phyloP scores from a whole-genome alignment of 2,113 vertebrate genomes.

The Xiphophorus couchianus region DNA sequence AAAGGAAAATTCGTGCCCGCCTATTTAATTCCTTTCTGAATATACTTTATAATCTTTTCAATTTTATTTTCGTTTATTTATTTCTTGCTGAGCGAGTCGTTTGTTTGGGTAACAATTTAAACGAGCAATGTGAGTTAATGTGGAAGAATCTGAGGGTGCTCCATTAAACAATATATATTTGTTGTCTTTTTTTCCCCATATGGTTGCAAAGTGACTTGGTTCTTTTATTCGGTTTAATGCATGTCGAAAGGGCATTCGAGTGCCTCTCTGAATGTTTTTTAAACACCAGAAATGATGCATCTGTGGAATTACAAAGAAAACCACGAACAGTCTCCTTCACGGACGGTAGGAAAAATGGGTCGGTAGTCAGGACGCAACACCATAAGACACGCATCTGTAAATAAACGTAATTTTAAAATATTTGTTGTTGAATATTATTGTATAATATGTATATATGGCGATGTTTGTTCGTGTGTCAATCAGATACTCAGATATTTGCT shows the following conservation, averaged over 20 bases:
- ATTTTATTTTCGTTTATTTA: neutral
- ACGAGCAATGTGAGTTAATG: neutral
- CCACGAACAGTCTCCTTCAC: neutral
- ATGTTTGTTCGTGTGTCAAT: too few relatives aligned
- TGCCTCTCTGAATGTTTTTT: neutral
- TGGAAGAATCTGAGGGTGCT: neutral
- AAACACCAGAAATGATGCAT: constrained; percentile 13
- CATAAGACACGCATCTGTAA: constrained; percentile 23
- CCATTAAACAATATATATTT: neutral
- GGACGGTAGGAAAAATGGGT: neutral
- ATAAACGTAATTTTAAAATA: constrained; percentile 44
- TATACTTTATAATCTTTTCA: neutral
- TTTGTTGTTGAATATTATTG: neutral
- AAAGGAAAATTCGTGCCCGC: neutral
- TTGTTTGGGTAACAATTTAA: neutral
- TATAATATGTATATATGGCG: too few relatives aligned
- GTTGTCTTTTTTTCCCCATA: neutral
- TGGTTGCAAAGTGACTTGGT: neutral
- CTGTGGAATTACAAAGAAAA: neutral
- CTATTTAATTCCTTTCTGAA: neutral
- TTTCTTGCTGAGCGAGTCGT: neutral
- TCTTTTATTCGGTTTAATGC: neutral
- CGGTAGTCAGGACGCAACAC: constrained; percentile 28
- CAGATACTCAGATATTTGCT: too few relatives aligned
- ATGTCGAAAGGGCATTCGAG: neutral